Evolutionary conservation across 2,113 vertebrate species (phyloP).

Genomic region (Oncorhynchus kisutch): DNA sequence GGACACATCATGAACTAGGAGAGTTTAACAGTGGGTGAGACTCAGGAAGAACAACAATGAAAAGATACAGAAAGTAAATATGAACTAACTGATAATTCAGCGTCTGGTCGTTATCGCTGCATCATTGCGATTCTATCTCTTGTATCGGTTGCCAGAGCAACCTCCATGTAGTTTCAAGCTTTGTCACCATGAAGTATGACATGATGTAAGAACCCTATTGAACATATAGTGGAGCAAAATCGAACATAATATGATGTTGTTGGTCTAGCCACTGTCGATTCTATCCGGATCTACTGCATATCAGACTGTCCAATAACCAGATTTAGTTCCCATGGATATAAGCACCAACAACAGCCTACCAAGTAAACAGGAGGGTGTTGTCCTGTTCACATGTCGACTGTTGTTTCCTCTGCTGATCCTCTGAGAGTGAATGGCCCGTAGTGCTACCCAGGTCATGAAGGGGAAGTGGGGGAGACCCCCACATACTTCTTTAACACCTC

Average conservation of each 20-base stretch:
- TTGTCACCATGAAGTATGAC: not conserved
- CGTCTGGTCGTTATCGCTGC: not conserved
- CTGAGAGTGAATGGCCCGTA: not conserved
- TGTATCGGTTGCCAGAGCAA: not conserved
- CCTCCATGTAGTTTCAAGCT: not conserved
- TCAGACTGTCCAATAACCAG: not conserved
- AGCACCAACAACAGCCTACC: not conserved
- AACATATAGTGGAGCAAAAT: too few species aligned
- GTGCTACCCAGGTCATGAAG: constrained; percentile 1
- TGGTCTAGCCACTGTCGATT: too few species aligned
- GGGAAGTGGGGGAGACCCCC: not conserved
- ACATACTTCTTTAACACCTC: not conserved
- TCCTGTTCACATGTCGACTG: not conserved
- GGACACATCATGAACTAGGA: not conserved
- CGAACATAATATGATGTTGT: too few species aligned
- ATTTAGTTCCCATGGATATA: not conserved
- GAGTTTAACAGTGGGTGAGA: constrained; percentile 3
- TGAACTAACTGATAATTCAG: not conserved
- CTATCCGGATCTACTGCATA: too few species aligned
- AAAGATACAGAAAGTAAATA: constrained; percentile 21
- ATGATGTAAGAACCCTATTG: not conserved
- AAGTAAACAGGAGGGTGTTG: not conserved
- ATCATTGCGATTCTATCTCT: not conserved
- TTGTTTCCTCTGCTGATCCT: not conserved
- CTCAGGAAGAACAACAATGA: constrained; percentile 7